Conservation (phyloP, 2,888 invertebrate species). For the Drosophila falleni region DNA sequence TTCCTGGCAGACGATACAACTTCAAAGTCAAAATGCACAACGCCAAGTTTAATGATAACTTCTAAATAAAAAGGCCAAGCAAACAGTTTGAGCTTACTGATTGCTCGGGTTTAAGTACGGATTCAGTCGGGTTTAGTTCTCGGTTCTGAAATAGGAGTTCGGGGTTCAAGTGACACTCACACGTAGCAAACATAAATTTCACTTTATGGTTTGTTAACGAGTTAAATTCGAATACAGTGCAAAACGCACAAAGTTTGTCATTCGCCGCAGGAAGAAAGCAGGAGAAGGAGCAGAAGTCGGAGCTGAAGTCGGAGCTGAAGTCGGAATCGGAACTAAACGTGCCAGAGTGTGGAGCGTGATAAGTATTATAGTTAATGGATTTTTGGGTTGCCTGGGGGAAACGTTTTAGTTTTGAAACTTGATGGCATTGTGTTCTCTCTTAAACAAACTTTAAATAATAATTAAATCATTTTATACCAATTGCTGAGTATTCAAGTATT, state of each 20-base stretch:
- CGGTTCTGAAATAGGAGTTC: background rate
- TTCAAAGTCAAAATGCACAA: conserved; percentile 64
- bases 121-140: background rate
- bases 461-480: conserved; percentile 14
- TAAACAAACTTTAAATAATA: conserved; percentile 20
- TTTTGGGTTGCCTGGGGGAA: conserved; percentile 43
- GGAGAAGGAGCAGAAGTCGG: background rate
- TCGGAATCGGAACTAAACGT: conserved; percentile 41
- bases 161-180: conserved; percentile 53
- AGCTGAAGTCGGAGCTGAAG: background rate
- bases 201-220: conserved; percentile 79
- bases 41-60: conserved; percentile 71
- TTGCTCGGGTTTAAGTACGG: conserved; percentile 22
- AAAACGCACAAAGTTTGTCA: conserved; percentile 73
- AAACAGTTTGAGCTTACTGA: conserved; percentile 51
- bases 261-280: conserved; percentile 54
- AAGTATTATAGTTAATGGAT: conserved; percentile 75
- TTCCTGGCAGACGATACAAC: conserved; percentile 43
- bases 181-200: conserved; percentile 75
- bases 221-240: conserved; percentile 76
- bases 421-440: conserved; percentile 29
- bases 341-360: conserved; percentile 71
- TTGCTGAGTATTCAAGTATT: background rate
- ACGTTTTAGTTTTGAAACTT: conserved; percentile 41
- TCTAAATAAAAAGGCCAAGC: conserved; percentile 58